Evolutionary conservation across 2,888 invertebrate species (phyloP).

Genomic region (Holacanthella duospinosa): DNA sequence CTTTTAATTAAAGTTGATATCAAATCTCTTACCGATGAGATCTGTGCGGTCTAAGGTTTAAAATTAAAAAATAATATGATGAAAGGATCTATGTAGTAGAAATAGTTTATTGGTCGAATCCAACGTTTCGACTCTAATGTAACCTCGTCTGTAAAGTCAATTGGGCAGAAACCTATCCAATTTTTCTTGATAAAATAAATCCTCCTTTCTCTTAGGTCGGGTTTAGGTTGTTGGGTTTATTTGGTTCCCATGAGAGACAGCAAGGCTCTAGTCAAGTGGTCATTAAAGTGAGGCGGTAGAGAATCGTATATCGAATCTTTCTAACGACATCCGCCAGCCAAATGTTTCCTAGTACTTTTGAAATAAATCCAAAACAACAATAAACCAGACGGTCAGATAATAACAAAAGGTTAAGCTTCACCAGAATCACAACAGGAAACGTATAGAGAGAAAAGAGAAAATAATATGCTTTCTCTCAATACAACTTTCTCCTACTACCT

Average conservation of each 20-base stretch:
- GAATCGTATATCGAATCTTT: background rate
- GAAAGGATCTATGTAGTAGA: too few species aligned
- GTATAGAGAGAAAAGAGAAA: slow-evolving; percentile 10
- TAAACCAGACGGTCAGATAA: slow-evolving; percentile 11
- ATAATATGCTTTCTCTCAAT: slow-evolving; percentile 12
- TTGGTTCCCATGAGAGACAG: background rate
- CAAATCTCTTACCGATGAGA: too few species aligned
- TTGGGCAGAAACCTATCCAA: slow-evolving; percentile 4
- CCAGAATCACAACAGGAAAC: background rate
- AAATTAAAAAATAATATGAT: too few species aligned
- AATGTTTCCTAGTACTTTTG: background rate
- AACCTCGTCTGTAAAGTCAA: background rate
- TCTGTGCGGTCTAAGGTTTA: too few species aligned
- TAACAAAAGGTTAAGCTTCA: slow-evolving; percentile 14
- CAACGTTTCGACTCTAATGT: background rate
- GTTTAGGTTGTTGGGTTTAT: background rate
- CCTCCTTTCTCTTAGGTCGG: background rate
- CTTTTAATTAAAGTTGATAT: too few species aligned
- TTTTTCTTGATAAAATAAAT: slow-evolving; percentile 1
- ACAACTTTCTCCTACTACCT: slow-evolving; percentile 3
- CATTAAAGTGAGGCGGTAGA: background rate
- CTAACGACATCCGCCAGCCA: slow-evolving; percentile 4
- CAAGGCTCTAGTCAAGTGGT: background rate
- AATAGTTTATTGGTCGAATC: background rate
- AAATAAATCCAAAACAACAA: slow-evolving; percentile 8